phyloP scores from a whole-genome alignment of 2,888 invertebrate species.

The Cotesia congregata region DNA sequence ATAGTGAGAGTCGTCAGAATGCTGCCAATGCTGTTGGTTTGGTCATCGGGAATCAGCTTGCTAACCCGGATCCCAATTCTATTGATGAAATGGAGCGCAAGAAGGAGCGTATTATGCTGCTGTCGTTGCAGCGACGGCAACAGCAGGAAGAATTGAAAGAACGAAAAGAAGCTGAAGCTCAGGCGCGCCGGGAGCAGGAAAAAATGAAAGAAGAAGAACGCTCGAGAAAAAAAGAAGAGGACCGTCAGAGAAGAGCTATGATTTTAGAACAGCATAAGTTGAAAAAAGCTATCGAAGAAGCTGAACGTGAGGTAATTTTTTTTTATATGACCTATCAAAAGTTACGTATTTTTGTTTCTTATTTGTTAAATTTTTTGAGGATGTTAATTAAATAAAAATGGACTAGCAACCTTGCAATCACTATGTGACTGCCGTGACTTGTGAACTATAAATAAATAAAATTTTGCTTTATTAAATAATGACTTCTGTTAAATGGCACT shows the following conservation, averaged over 20 bases:
- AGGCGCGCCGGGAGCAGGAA: conserved; percentile 82
- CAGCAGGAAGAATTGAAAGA: conserved; percentile 90
- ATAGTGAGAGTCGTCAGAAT: conserved; percentile 55
- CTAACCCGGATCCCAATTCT: conserved; percentile 80
- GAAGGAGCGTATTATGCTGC: conserved; percentile 91
- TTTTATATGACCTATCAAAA: conserved; percentile 20
- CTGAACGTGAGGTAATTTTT: conserved; percentile 82
- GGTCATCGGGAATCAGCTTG: conserved; percentile 78
- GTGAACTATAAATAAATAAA: too few relatives aligned
- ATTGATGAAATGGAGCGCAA: conserved; percentile 93
- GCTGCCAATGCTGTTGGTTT: conserved; percentile 70
- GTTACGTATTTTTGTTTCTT: not conserved
- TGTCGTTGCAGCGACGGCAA: conserved; percentile 90
- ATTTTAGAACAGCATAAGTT: conserved; percentile 94
- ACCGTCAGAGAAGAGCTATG: conserved; percentile 86
- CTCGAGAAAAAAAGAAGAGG: conserved; percentile 83
- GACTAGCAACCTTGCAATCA: too few relatives aligned
- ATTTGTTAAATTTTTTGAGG: not conserved
- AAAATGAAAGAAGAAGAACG: conserved; percentile 83
- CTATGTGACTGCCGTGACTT: too few relatives aligned
- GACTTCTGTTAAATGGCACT: too few relatives aligned
- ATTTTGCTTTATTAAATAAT: too few relatives aligned
- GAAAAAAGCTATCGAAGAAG: conserved; percentile 93
- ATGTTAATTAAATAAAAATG: conserved; percentile 1
- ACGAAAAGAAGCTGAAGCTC: conserved; percentile 86